Percentiles rank a stretch among this genome's conserved stretches.
These are phyloP conservation scores for Scolopax mira DNA, from an alignment of 2,113 vertebrate genomes.

Conservation along the genomic window DNA sequence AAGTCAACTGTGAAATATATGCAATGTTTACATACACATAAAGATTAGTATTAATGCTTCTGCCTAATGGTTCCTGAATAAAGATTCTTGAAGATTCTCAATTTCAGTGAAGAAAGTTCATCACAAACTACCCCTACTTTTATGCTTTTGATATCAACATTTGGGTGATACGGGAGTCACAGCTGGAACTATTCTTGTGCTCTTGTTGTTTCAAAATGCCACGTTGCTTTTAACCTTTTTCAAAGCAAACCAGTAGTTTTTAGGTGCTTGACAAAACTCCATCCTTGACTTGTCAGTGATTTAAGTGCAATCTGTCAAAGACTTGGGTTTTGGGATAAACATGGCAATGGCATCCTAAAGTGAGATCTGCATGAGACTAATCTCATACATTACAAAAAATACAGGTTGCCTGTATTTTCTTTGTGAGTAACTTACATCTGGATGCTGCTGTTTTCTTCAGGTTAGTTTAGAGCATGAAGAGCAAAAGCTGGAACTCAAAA, in stretches of 20 bases:
- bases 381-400: no score
- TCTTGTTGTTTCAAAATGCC: neutral
- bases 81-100: neutral
- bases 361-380: neutral
- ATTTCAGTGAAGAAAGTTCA: neutral
- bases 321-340: neutral
- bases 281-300: neutral
- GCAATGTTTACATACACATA: neutral
- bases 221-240: neutral
- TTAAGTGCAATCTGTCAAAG: neutral
- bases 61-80: neutral
- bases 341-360: neutral
- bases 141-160: neutral
- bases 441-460: slow-evolving; percentile 59
- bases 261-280: neutral
- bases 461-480: slow-evolving; percentile 93
- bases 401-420: neutral
- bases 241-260: neutral
- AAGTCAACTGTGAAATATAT: neutral
- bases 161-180: neutral
- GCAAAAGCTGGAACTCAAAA: slow-evolving; percentile 94
- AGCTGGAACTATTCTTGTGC: neutral
- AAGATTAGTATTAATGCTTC: neutral
- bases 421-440: neutral
- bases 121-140: neutral